phyloP scores from a whole-genome alignment of 2,888 invertebrate genomes.

The Noctua janthina region DNA sequence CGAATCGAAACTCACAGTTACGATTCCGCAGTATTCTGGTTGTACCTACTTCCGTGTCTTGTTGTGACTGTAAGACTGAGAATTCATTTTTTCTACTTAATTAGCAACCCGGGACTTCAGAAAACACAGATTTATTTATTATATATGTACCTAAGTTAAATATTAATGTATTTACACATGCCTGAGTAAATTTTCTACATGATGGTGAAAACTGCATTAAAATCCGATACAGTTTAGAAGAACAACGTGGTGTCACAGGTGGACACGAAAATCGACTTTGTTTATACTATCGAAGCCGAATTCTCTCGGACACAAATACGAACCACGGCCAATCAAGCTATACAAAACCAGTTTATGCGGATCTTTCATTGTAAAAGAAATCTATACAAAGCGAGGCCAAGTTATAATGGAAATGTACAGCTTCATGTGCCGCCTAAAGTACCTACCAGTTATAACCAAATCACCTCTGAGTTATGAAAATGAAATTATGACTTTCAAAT shows the following conservation, averaged over 20 bases:
- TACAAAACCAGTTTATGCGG: too few relatives aligned
- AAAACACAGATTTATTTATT: neutral
- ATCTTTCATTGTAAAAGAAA: too few relatives aligned
- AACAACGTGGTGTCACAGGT: neutral
- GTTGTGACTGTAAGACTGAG: conserved; percentile 57
- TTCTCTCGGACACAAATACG: neutral
- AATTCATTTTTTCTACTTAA: conserved; percentile 18
- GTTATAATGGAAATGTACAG: too few relatives aligned
- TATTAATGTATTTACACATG: neutral
- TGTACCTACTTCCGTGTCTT: conserved; percentile 78
- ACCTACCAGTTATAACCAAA: neutral
- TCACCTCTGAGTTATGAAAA: neutral
- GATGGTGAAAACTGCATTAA: neutral
- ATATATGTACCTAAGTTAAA: neutral
- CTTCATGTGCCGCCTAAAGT: too few relatives aligned
- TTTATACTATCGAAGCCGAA: neutral
- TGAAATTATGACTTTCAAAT: conserved; percentile 10
- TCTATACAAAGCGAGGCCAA: too few relatives aligned
- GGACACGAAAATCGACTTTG: neutral
- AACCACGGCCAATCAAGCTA: too few relatives aligned
- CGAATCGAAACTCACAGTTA: conserved; percentile 64
- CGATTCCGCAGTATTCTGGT: conserved; percentile 71
- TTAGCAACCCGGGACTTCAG: neutral
- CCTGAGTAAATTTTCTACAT: neutral
- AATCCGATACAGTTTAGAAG: neutral